phyloP scores from a whole-genome alignment of 2,888 invertebrate species.

The Tipula lateralis region DNA sequence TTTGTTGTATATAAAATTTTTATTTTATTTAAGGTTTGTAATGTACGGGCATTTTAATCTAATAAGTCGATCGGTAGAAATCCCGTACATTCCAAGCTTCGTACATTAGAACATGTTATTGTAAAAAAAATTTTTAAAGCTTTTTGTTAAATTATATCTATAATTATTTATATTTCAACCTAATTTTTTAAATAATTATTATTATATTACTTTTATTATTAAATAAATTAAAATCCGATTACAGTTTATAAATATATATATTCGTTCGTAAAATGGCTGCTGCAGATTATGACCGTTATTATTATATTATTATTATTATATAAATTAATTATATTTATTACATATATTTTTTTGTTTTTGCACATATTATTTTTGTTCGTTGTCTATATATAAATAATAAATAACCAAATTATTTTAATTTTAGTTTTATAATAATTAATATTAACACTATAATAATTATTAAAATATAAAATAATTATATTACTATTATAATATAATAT shows the following conservation, averaged over 20 bases:
- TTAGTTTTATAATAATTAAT: background rate
- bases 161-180: background rate
- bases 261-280: slow-evolving; percentile 31
- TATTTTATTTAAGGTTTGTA: background rate
- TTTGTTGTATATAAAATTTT: background rate
- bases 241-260: slow-evolving; percentile 31
- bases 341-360: slow-evolving; percentile 25
- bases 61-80: too few species aligned
- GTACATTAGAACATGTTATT: too few species aligned
- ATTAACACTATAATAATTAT: background rate
- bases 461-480: background rate
- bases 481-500: background rate
- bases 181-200: background rate
- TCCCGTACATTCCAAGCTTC: too few species aligned
- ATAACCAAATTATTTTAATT: background rate
- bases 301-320: background rate
- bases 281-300: slow-evolving; percentile 29
- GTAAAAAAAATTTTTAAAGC: too few species aligned
- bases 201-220: background rate
- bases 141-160: background rate
- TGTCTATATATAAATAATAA: background rate
- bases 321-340: background rate
- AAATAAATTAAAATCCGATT: background rate
- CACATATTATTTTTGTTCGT: slow-evolving; percentile 4
- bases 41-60: background rate